Percentiles rank a stretch among this genome's conserved stretches.
Conservation (phyloP, 2,888 invertebrate species). For the Seladonia tumulorum region DNA sequence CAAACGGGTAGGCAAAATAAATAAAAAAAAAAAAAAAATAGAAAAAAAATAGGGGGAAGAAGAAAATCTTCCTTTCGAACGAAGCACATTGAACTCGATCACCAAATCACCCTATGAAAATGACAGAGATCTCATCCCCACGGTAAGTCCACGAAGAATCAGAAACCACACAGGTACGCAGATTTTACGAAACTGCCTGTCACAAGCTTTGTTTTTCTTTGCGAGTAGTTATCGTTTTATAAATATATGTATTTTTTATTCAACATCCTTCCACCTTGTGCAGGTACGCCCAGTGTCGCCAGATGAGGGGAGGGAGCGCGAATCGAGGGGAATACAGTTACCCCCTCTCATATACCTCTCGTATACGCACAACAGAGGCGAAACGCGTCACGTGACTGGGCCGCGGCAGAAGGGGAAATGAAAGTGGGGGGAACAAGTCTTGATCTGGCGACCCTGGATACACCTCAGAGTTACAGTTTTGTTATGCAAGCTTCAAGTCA, state of each 20-base stretch:
- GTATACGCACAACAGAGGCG: too few species aligned
- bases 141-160: conserved; percentile 46
- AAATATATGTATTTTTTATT: neutral
- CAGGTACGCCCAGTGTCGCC: neutral
- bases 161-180: conserved; percentile 58
- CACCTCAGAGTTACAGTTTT: conserved; percentile 28
- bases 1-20: conserved; percentile 52
- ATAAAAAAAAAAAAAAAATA: conserved; percentile 8
- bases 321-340: too few species aligned
- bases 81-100: conserved; percentile 66
- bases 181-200: conserved; percentile 57
- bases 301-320: too few species aligned
- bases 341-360: too few species aligned
- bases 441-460: neutral
- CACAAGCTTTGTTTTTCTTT: conserved; percentile 79
- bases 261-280: conserved; percentile 45
- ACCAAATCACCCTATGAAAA: conserved; percentile 63
- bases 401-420: too few species aligned
- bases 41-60: conserved; percentile 1
- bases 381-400: too few species aligned
- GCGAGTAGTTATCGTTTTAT: conserved; percentile 43
- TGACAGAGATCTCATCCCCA: conserved; percentile 48
- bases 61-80: conserved; percentile 36
- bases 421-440: too few species aligned
- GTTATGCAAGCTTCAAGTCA: conserved; percentile 57